These are phyloP conservation scores for Entosphenus tridentatus DNA, from an alignment of 2,113 vertebrate genomes.

Conservation along the genomic window DNA sequence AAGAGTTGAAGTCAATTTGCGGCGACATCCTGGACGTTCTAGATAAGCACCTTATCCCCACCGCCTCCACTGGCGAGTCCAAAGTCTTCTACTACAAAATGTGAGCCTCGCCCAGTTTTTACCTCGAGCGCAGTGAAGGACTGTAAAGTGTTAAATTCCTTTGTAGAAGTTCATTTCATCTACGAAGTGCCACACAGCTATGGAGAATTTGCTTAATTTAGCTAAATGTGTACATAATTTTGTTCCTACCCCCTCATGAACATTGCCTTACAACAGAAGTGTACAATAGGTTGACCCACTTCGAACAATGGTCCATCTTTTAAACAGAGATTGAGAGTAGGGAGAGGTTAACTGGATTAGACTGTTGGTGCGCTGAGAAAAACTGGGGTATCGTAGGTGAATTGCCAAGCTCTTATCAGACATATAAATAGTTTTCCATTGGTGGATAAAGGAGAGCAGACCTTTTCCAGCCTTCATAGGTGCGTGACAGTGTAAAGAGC, in stretches of 20 bases:
- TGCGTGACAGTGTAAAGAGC: not conserved
- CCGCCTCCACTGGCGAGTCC: conserved; percentile 79
- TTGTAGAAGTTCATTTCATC: not conserved
- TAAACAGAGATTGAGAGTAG: too few species aligned
- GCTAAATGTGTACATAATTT: not conserved
- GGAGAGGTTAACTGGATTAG: too few species aligned
- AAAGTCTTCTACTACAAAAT: conserved; percentile 99
- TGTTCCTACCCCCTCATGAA: not conserved
- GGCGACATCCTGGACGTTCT: conserved; percentile 91
- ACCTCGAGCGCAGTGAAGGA: not conserved
- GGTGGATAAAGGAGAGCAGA: too few species aligned
- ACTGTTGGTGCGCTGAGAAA: too few species aligned
- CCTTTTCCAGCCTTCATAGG: too few species aligned
- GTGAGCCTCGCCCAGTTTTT: conserved; percentile 27
- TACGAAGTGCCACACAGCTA: not conserved
- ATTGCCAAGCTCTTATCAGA: too few species aligned
- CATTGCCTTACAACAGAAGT: not conserved
- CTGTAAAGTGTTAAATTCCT: not conserved
- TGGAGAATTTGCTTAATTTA: not conserved
- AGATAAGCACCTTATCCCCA: conserved; percentile 91
- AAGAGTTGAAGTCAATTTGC: conserved; percentile 83
- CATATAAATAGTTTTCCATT: too few species aligned
- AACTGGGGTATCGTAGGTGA: too few species aligned
- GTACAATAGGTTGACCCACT: too few species aligned
- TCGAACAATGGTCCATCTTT: too few species aligned